These are phyloP conservation scores for Rhynchomys soricoides DNA, from an alignment of 2,113 vertebrate species.

Conservation along the genomic window DNA sequence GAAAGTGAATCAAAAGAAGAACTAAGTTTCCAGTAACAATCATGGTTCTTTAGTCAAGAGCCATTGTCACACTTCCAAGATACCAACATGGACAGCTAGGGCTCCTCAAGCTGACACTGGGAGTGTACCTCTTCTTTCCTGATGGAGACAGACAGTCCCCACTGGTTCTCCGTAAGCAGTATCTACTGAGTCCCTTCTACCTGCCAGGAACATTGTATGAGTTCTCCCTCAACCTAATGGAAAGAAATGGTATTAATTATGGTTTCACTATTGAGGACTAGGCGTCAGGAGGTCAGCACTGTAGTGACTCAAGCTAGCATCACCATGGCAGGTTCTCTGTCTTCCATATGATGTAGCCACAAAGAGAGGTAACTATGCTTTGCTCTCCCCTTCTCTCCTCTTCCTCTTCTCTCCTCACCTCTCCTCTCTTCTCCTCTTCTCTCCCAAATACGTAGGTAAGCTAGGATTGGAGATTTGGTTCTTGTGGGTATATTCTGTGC, in stretches of 20 bases:
- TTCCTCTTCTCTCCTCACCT: too few species aligned
- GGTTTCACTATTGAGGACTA: background rate
- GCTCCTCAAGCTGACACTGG: background rate
- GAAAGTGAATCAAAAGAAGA: background rate
- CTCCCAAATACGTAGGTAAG: background rate
- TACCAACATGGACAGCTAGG: too few species aligned
- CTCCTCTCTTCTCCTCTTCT: too few species aligned
- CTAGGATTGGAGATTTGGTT: background rate
- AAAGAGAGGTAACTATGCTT: background rate
- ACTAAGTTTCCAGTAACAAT: background rate
- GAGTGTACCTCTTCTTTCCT: background rate
- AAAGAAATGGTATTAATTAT: background rate
- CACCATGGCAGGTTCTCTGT: background rate
- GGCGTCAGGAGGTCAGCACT: background rate
- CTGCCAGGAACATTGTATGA: background rate
- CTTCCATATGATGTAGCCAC: background rate
- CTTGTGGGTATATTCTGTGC: background rate
- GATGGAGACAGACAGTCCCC: background rate
- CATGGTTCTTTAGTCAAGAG: background rate
- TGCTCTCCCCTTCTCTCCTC: background rate
- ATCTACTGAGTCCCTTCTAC: background rate
- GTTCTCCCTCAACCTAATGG: background rate
- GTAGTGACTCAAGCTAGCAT: background rate
- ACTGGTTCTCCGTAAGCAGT: background rate
- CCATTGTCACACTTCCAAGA: background rate